phyloP scores from a whole-genome alignment of 2,797 vertebrate genomes.

The Esox lucius region DNA sequence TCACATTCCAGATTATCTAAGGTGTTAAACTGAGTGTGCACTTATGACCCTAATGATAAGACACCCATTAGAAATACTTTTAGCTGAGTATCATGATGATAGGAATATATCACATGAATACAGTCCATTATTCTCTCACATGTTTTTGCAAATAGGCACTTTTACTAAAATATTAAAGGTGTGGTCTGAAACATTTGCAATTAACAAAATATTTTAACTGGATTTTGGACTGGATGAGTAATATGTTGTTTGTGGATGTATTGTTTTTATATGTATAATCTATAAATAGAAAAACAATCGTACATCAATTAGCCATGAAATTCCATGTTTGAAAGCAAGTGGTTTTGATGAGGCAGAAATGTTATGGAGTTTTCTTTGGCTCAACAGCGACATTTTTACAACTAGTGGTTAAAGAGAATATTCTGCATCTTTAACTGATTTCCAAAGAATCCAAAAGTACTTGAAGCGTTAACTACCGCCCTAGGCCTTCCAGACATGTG shows the following conservation, averaged over 20 bases:
- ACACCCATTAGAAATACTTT: constrained; percentile 43
- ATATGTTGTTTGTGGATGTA: no score
- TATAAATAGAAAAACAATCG: no score
- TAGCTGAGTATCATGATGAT: constrained; percentile 40
- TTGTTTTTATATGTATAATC: no score
- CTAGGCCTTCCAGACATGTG: neutral
- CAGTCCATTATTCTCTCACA: neutral
- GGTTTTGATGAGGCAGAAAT: no score
- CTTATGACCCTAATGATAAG: constrained; percentile 71
- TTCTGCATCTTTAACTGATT: no score
- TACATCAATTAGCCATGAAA: no score
- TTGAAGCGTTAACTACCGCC: neutral
- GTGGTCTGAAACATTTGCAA: no score
- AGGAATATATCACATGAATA: constrained; percentile 51
- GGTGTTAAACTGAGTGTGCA: constrained; percentile 75
- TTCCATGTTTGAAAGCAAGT: no score
- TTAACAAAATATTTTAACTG: no score
- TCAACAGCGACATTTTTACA: neutral
- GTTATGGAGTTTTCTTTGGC: no score
- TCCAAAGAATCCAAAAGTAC: neutral
- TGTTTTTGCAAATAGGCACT: neutral
- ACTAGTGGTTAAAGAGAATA: neutral
- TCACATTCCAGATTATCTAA: constrained; percentile 73
- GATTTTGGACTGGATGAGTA: no score
- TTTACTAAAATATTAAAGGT: no score